phyloP scores from a whole-genome alignment of 2,888 invertebrate species.

The Caenorhabditis angaria region DNA sequence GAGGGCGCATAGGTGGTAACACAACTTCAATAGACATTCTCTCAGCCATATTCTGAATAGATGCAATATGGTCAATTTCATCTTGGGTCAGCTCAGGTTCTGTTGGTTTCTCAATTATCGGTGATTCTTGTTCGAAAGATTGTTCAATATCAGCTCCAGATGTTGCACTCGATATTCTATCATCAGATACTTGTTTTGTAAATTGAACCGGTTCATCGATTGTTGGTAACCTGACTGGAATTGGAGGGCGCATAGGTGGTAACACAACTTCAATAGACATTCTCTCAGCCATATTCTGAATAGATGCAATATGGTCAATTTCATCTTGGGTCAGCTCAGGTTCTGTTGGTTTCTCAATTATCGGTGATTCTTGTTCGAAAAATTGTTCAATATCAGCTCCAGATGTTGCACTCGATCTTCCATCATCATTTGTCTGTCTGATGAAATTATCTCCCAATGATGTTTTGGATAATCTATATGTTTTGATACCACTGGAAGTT shows the following conservation, averaged over 20 bases:
- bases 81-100: constrained; percentile 29
- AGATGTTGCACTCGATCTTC: constrained; percentile 9
- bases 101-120: constrained; percentile 5
- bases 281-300: not conserved
- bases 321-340: constrained; percentile 6
- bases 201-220: not conserved
- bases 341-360: not conserved
- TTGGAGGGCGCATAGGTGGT: not conserved
- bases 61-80: constrained; percentile 47
- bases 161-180: constrained; percentile 10
- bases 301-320: constrained; percentile 5
- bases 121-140: constrained; percentile 15
- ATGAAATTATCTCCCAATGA: too few species aligned
- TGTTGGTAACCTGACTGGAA: constrained; percentile 1
- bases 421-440: too few species aligned
- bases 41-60: constrained; percentile 38
- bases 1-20: not conserved
- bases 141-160: constrained; percentile 22
- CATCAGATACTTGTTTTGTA: constrained; percentile 1
- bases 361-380: constrained; percentile 10
- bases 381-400: constrained; percentile 11
- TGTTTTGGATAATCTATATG: too few species aligned
- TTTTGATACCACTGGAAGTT: too few species aligned
- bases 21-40: constrained; percentile 26
- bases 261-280: not conserved